Evolutionary conservation across 2,113 vertebrate species (phyloP).

Genomic region (Megaceryle maxima): DNA sequence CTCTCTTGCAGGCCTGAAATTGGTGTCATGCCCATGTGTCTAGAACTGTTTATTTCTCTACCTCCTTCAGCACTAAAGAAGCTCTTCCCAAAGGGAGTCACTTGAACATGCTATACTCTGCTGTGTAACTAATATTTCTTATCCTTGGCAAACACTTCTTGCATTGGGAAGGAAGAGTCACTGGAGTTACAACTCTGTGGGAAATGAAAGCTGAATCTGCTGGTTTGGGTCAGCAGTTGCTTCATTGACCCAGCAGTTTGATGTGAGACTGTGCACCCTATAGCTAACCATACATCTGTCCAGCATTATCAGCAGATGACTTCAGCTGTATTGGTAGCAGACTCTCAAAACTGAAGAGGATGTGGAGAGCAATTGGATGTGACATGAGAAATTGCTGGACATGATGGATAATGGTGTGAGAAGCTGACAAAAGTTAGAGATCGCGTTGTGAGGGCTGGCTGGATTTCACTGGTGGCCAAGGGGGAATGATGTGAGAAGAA

Average conservation of each 20-base stretch:
- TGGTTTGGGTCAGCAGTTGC: background rate
- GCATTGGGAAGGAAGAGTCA: background rate
- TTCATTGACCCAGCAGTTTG: background rate
- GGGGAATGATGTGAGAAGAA: background rate
- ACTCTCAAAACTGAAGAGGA: background rate
- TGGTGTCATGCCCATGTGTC: background rate
- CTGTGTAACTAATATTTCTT: background rate
- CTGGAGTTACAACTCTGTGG: background rate
- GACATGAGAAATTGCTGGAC: background rate
- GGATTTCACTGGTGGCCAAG: background rate
- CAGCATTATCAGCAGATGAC: background rate
- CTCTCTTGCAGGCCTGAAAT: background rate
- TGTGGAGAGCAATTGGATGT: background rate
- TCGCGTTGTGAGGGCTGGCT: background rate
- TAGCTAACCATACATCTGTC: background rate
- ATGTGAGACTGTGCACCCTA: background rate
- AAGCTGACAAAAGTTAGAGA: background rate
- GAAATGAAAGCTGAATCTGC: background rate
- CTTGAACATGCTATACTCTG: background rate
- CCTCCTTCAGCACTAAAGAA: background rate
- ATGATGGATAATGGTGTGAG: background rate
- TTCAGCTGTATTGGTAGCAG: background rate
- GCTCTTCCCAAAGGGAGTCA: background rate
- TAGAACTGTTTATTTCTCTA: background rate
- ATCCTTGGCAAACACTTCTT: background rate